These are phyloP conservation scores for Centruroides vittatus DNA, from an alignment of 1,140 invertebrate species.

Conservation along the genomic window DNA sequence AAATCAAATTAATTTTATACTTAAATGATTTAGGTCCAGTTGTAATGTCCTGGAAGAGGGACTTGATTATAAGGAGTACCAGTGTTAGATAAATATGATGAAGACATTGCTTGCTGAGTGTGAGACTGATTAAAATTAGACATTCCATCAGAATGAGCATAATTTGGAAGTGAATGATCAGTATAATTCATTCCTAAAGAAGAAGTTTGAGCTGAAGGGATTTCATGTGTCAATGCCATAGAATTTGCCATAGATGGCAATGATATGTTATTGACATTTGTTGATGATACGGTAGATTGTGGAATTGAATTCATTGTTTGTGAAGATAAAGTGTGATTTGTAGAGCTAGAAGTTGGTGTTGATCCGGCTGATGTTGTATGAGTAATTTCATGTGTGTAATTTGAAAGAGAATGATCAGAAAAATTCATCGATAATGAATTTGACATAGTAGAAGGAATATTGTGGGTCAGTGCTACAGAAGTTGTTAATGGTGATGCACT, in stretches of 20 bases:
- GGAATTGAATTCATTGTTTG: neutral
- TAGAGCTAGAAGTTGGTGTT: no score
- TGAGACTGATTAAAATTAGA: conserved; percentile 7
- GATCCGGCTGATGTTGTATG: no score
- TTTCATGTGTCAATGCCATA: conserved; percentile 10
- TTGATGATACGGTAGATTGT: conserved; percentile 3
- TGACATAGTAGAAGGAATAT: conserved; percentile 4
- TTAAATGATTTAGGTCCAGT: no score
- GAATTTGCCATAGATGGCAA: conserved; percentile 7
- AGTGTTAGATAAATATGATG: no score
- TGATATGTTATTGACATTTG: conserved; percentile 5
- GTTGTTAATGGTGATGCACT: conserved; percentile 7
- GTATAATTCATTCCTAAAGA: conserved; percentile 6
- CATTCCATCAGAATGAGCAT: conserved; percentile 14
- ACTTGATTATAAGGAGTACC: no score
- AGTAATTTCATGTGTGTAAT: no score
- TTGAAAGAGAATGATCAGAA: neutral
- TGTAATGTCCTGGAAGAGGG: no score
- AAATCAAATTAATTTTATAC: no score
- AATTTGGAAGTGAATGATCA: conserved; percentile 14
- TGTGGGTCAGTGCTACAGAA: conserved; percentile 6
- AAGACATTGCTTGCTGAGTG: no score
- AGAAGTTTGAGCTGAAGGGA: neutral
- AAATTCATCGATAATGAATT: neutral
- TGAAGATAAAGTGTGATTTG: no score